These are phyloP conservation scores for Diacarnus erythraeanus DNA, from an alignment of 37 sponge, comb jelly and placozoan species.

Conservation along the genomic window DNA sequence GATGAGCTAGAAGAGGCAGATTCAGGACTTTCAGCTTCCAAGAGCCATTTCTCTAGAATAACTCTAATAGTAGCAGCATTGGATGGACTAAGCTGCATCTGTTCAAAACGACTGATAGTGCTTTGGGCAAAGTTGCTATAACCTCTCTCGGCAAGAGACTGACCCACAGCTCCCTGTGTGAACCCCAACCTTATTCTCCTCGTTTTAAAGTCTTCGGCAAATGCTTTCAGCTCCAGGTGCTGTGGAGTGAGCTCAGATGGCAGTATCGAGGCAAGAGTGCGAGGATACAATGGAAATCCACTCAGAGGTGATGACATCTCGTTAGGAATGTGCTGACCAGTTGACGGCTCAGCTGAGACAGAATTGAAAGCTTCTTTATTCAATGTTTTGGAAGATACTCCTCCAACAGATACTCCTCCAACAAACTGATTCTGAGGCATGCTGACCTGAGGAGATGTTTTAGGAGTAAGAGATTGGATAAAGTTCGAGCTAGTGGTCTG, in stretches of 20 bases:
- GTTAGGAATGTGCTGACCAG: slow-evolving; percentile 11
- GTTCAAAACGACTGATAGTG: slow-evolving; percentile 86
- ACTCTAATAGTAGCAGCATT: slow-evolving; percentile 81
- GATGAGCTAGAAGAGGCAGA: slow-evolving; percentile 5
- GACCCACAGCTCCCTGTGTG: slow-evolving; percentile 84
- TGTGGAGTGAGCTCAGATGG: slow-evolving; percentile 44
- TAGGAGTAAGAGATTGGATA: not conserved
- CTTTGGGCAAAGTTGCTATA: slow-evolving; percentile 90
- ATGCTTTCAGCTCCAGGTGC: slow-evolving; percentile 62
- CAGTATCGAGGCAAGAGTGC: slow-evolving; percentile 57
- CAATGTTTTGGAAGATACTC: not conserved
- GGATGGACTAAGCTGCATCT: slow-evolving; percentile 81
- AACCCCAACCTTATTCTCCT: slow-evolving; percentile 73
- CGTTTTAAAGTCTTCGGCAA: slow-evolving; percentile 82
- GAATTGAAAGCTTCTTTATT: not conserved
- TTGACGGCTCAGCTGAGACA: slow-evolving; percentile 8
- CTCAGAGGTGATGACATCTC: not conserved
- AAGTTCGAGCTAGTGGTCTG: not conserved
- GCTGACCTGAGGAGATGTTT: not conserved
- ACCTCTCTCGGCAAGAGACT: slow-evolving; percentile 74
- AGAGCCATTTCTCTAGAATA: slow-evolving; percentile 70
- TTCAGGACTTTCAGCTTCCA: slow-evolving; percentile 61
- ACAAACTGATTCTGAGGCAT: not conserved
- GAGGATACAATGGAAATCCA: not conserved
- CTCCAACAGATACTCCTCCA: not conserved